Conservation (phyloP, 1,140 invertebrate genomes). For the Trichonephila inaurata region DNA sequence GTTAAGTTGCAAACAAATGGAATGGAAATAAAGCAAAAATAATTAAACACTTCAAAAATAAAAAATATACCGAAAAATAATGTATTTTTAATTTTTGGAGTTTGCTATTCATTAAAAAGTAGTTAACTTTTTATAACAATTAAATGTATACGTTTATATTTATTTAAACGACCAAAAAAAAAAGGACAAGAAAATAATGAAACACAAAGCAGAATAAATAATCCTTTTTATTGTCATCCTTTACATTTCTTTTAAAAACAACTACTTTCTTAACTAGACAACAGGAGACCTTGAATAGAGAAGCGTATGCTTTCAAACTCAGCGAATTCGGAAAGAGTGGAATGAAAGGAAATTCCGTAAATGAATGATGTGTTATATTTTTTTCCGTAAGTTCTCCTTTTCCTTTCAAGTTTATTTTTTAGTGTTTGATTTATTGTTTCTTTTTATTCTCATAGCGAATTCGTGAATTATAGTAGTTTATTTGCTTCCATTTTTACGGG, state of each 20-base stretch:
- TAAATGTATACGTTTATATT: too few species aligned
- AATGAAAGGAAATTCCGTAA: slow-evolving; percentile 18
- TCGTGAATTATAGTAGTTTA: not conserved
- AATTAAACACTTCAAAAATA: too few species aligned
- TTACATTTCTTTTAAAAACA: not conserved
- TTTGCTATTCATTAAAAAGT: too few species aligned
- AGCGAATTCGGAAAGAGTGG: not conserved
- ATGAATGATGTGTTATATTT: slow-evolving; percentile 6
- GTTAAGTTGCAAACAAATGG: too few species aligned
- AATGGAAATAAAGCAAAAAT: too few species aligned
- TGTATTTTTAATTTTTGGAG: too few species aligned
- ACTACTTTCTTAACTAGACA: not conserved
- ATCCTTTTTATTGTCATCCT: too few species aligned
- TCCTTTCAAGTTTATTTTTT: not conserved
- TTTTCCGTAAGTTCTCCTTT: not conserved
- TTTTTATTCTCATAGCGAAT: slow-evolving; percentile 3
- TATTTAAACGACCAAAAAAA: too few species aligned
- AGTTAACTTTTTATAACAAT: too few species aligned
- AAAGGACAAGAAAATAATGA: too few species aligned
- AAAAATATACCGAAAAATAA: too few species aligned
- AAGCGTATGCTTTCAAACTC: not conserved
- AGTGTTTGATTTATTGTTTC: slow-evolving; percentile 13
- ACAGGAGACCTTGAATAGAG: not conserved
- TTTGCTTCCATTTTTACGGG: not conserved
- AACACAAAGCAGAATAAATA: too few species aligned